Evolutionary conservation across 2,113 vertebrate species (phyloP).

Genomic region (Hydrolagus affinis): DNA sequence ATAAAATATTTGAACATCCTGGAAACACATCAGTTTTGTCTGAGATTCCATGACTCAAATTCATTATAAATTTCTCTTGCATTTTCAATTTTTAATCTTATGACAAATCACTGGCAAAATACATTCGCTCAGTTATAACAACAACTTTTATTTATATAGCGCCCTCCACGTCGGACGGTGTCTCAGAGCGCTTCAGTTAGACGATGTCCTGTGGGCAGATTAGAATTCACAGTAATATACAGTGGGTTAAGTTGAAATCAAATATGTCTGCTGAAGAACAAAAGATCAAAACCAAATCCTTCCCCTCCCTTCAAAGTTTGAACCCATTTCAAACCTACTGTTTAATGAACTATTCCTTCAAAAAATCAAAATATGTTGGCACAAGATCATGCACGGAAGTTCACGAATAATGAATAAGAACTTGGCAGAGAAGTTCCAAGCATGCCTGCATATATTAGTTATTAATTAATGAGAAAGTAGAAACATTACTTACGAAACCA

Average conservation of each 20-base stretch:
- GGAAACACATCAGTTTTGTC: no score
- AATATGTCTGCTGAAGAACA: not conserved
- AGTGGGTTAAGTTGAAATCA: not conserved
- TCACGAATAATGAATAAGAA: not conserved
- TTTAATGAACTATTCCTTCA: not conserved
- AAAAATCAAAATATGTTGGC: not conserved
- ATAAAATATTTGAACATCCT: no score
- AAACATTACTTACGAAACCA: constrained; percentile 41
- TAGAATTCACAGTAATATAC: not conserved
- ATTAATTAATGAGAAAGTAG: not conserved
- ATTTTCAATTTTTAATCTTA: no score
- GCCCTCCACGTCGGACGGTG: no score
- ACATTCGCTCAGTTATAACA: no score
- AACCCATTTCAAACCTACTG: not conserved
- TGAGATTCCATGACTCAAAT: no score
- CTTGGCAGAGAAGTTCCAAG: not conserved
- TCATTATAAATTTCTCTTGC: no score
- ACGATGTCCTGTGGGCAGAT: not conserved
- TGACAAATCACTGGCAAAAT: no score
- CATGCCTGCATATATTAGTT: not conserved
- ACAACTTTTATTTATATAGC: no score
- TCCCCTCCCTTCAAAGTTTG: not conserved
- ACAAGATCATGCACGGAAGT: not conserved
- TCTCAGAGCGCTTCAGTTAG: no score
- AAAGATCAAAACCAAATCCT: not conserved